Percentiles rank a stretch among this genome's conserved stretches.
Evolutionary conservation across 2,113 vertebrate genomes (phyloP).

Genomic region (Siniperca chuatsi): DNA sequence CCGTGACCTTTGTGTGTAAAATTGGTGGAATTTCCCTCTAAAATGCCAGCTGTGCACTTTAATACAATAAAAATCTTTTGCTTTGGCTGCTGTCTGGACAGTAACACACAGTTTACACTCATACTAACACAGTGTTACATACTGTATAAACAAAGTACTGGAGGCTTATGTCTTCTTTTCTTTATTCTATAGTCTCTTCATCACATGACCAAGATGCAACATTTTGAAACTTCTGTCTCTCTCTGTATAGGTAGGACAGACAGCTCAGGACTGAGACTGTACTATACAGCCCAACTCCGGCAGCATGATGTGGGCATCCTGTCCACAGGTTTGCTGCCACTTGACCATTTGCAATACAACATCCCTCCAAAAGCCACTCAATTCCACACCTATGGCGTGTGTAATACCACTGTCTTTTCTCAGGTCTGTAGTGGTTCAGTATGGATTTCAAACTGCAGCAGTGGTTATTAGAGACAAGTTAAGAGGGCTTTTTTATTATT

Average conservation of each 20-base stretch:
- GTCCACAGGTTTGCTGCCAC: slow-evolving; percentile 69
- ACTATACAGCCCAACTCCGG: slow-evolving; percentile 79
- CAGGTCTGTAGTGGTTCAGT: slow-evolving; percentile 73
- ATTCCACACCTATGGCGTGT: slow-evolving; percentile 84
- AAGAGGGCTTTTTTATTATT: not conserved
- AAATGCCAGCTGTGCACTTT: not conserved
- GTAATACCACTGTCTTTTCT: slow-evolving; percentile 83
- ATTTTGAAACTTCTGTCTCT: not conserved
- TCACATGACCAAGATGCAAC: not conserved
- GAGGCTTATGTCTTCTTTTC: not conserved
- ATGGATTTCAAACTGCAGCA: not conserved
- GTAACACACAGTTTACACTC: not conserved
- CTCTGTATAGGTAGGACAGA: slow-evolving; percentile 78
- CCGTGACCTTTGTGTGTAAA: not conserved
- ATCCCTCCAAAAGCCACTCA: slow-evolving; percentile 84
- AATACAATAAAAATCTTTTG: not conserved
- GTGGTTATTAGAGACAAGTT: not conserved
- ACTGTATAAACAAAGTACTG: not conserved
- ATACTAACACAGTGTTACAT: not conserved
- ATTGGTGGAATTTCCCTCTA: not conserved
- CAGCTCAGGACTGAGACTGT: slow-evolving; percentile 85
- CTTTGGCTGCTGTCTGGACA: not conserved
- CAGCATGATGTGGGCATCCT: slow-evolving; percentile 83
- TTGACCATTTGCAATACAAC: slow-evolving; percentile 50
- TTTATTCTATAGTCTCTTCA: not conserved